phyloP scores from a whole-genome alignment of 2,797 vertebrate species.

The Poeciliopsis turneri region DNA sequence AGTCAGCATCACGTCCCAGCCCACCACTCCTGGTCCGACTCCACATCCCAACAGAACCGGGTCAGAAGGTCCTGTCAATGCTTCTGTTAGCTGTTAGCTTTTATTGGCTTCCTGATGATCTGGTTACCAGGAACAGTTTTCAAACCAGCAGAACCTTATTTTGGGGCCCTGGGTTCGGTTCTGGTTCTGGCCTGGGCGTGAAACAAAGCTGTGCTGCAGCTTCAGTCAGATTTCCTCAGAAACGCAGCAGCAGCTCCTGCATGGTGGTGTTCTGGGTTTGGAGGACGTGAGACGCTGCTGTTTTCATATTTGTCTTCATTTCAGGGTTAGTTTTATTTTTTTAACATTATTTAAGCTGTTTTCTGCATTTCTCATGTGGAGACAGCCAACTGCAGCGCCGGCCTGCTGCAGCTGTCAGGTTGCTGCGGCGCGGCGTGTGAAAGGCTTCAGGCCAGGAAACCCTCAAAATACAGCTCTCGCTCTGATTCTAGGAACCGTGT shows the following conservation, averaged over 20 bases:
- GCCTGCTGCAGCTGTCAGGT: neutral
- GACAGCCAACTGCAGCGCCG: neutral
- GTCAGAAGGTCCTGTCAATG: no score
- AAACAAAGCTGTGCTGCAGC: no score
- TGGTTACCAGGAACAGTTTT: no score
- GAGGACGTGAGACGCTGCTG: no score
- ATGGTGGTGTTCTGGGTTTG: neutral
- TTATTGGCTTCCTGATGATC: no score
- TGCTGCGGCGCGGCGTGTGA: neutral
- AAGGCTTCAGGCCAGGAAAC: slow-evolving; percentile 42
- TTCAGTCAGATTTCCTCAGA: neutral
- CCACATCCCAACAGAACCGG: no score
- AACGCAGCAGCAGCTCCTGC: no score
- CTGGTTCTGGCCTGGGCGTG: neutral
- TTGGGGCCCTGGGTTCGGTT: neutral
- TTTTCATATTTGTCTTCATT: neutral
- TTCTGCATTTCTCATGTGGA: neutral
- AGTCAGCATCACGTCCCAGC: no score
- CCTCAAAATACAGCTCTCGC: slow-evolving; percentile 4
- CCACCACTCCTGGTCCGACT: no score
- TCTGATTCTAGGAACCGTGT: slow-evolving; percentile 60
- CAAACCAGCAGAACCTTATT: no score
- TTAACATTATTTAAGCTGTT: neutral
- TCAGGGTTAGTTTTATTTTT: neutral
- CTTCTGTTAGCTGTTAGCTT: no score